Percentiles rank a stretch among this genome's conserved stretches.
These are phyloP conservation scores for Apus apus DNA, from an alignment of 2,113 vertebrate species.

Conservation along the genomic window DNA sequence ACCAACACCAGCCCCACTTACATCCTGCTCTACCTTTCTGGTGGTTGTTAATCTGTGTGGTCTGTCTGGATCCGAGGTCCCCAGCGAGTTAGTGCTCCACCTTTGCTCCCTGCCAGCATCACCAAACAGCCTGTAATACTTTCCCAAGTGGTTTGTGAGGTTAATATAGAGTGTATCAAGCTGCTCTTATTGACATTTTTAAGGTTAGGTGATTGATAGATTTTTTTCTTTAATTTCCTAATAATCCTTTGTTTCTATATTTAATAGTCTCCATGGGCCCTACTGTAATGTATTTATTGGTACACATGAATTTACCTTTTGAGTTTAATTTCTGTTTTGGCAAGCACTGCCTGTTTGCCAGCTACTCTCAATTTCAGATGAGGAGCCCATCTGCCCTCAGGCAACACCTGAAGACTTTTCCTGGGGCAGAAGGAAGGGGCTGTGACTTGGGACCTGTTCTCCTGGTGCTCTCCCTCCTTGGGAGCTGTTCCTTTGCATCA, in stretches of 20 bases:
- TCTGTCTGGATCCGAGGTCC: neutral
- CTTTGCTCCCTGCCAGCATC: neutral
- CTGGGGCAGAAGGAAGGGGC: neutral
- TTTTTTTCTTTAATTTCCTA: neutral
- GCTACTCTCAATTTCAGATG: rapidly evolving
- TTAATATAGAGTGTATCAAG: rapidly evolving
- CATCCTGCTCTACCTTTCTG: neutral
- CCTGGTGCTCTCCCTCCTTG: neutral
- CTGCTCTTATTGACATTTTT: neutral
- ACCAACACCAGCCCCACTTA: neutral
- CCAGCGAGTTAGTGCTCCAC: neutral
- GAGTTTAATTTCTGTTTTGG: neutral
- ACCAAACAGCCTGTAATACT: rapidly evolving
- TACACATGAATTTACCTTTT: neutral
- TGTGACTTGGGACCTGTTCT: neutral
- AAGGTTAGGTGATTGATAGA: neutral
- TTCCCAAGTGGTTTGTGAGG: too few species aligned
- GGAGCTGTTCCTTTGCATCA: neutral
- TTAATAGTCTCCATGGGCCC: neutral
- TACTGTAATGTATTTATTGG: neutral
- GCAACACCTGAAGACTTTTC: neutral
- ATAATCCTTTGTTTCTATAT: neutral
- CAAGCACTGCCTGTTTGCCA: neutral
- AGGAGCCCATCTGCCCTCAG: neutral
- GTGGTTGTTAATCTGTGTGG: too few species aligned